Evolutionary conservation across 2,888 invertebrate species (phyloP).

Genomic region (Psylliodes chrysocephalus): DNA sequence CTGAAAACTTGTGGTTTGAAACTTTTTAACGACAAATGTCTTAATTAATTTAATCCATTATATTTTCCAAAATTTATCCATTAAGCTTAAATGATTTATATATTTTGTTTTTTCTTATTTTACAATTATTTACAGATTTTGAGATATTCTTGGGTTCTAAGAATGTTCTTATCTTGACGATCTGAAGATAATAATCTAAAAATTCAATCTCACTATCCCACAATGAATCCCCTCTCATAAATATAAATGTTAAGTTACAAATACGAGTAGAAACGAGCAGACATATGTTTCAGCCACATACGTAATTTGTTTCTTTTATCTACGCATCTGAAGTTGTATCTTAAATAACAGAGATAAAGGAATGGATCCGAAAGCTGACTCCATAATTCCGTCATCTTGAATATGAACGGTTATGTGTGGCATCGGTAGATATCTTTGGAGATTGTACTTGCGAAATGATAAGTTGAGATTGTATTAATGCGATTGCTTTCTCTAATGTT

Average conservation of each 20-base stretch:
- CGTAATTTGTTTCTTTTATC: conserved; percentile 49
- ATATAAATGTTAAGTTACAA: conserved; percentile 39
- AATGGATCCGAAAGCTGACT: conserved; percentile 42
- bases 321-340: conserved; percentile 47
- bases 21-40: too few species aligned
- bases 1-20: too few species aligned
- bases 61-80: too few species aligned
- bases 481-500: too few species aligned
- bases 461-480: too few species aligned
- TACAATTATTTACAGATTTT: too few species aligned
- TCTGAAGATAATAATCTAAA: background rate
- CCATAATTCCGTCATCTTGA: conserved; percentile 49
- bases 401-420: conserved; percentile 47
- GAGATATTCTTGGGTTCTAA: too few species aligned
- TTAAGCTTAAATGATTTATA: too few species aligned
- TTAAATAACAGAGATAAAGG: conserved; percentile 51
- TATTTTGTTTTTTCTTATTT: too few species aligned
- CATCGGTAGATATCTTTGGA: conserved; percentile 21
- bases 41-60: too few species aligned
- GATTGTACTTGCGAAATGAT: conserved; percentile 10
- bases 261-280: conserved; percentile 32
- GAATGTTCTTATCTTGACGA: too few species aligned
- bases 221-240: conserved; percentile 27
- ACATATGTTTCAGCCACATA: conserved; percentile 33
- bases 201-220: conserved; percentile 1